Base-by-base conservation (phyloP, 2,797 vertebrate species). In the Cryptoblepharus egeriae region DNA sequence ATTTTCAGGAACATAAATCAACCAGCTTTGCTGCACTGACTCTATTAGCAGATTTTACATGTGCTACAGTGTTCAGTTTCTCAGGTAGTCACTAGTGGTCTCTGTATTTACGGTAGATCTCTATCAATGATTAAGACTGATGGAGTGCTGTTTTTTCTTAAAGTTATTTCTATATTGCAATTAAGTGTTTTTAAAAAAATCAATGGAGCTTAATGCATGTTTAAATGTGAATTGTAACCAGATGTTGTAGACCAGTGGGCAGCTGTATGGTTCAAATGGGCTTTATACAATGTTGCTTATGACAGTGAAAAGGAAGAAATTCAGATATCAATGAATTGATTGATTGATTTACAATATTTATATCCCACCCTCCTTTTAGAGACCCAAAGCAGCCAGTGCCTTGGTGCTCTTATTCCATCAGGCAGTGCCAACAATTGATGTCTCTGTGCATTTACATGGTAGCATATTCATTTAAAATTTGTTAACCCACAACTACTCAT, bases 81-180 rank as follows among this genome's bases (percentile, higher is more conserved):
- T 85, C 45, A 83, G 2, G 88, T 85, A 89, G 80, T 45, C 55
- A 8, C 81, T 79, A 78, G 82, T 79, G 87, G 70, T 57, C 64
- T 75, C 42, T 64, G 37, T 39, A 79, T 69, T 80, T 79, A n/a
- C n/a, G n/a, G n/a, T n/a, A 71, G 61, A 55, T 52, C 69, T 93
- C 68, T 60, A 57, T 58, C 85, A 79, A 42, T 8, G 82, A 87
- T 90, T 69, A 85, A 67, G 85, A 80, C 55, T 65, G 80, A 85
- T 49, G 81, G 71, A 80, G 64, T 58, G 77, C 12, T 68, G 72
- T 80, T 77, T 76, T 77, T 77, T 13, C 42, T 32, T 58, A 37
- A 74, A 68, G 68, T 74, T 30, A 61, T 71, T 83, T 64, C 74
- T 11, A 37, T 26, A 35, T 35, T 60, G 52, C 30, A n/a, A 49